Conservation (phyloP, 1,140 invertebrate genomes). For the Odontomachus brunneus region DNA sequence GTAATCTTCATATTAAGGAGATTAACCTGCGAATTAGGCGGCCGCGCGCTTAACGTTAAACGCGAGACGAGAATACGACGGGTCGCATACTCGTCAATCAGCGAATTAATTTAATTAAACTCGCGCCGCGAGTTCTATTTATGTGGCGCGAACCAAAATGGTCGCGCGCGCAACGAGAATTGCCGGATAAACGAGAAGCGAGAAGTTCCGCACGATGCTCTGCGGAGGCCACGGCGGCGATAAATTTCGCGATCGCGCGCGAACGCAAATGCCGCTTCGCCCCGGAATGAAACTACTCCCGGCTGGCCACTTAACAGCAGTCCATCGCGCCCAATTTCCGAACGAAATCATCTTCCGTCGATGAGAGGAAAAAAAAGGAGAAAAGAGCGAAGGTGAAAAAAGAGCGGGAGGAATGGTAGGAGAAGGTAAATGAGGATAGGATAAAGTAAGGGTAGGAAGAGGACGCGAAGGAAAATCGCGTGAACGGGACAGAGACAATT, state of each 20-base stretch:
- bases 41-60: slow-evolving; percentile 19
- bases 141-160: slow-evolving; percentile 36
- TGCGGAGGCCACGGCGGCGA: slow-evolving; percentile 20
- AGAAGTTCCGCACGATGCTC: slow-evolving; percentile 29
- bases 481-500: slow-evolving; percentile 31
- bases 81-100: slow-evolving; percentile 40
- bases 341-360: slow-evolving; percentile 45
- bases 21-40: slow-evolving; percentile 23
- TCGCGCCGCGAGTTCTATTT: slow-evolving; percentile 24
- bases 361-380: slow-evolving; percentile 19
- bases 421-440: neutral
- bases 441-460: no score
- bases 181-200: slow-evolving; percentile 19
- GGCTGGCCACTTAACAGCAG: slow-evolving; percentile 51
- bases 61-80: slow-evolving; percentile 20
- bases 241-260: slow-evolving; percentile 45
- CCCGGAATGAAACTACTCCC: slow-evolving; percentile 51
- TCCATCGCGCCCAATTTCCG: slow-evolving; percentile 52
- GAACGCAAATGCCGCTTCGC: slow-evolving; percentile 35
- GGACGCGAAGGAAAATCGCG: slow-evolving; percentile 1
- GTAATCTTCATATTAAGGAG: slow-evolving; percentile 24
- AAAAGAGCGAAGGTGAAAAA: no score
- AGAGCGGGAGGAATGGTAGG: neutral
- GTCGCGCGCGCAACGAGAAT: slow-evolving; percentile 19
- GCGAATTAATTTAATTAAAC: slow-evolving; percentile 54